phyloP scores from a whole-genome alignment of 2,797 vertebrate genomes.

The Myiothlypis chrysogaster region DNA sequence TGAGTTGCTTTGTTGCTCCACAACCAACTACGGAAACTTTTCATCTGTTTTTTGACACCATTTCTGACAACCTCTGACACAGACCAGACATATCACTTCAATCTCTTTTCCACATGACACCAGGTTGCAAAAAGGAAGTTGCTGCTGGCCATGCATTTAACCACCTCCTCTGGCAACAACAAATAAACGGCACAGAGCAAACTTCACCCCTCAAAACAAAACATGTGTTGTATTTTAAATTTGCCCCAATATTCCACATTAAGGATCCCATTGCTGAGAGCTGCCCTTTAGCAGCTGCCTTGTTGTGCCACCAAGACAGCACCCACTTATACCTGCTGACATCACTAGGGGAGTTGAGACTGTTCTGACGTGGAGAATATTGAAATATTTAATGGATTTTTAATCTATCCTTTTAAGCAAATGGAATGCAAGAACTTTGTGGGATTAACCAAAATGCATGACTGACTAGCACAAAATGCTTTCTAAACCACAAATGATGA shows the following conservation, averaged over 20 bases:
- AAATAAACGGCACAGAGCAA: not conserved
- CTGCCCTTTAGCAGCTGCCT: not conserved
- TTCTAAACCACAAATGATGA: not conserved
- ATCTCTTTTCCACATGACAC: not conserved
- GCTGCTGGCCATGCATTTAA: not conserved
- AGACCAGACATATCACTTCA: not conserved
- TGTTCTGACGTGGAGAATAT: not conserved
- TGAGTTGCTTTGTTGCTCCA: not conserved
- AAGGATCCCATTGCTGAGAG: not conserved
- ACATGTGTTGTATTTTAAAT: fast-evolving
- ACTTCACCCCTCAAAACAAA: not conserved
- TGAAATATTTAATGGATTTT: constrained; percentile 14
- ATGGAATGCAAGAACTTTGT: not conserved
- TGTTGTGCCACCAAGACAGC: not conserved
- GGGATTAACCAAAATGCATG: not conserved
- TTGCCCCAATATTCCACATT: not conserved
- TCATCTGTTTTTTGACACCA: not conserved
- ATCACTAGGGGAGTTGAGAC: not conserved
- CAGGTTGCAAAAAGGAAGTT: not conserved
- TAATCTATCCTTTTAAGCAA: constrained; percentile 4
- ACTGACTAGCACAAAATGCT: not conserved
- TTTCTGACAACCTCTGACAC: not conserved
- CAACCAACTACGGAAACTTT: not conserved
- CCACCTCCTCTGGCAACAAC: not conserved
- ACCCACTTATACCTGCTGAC: not conserved